These are phyloP conservation scores for Drosophila tanythrix DNA, from an alignment of 2,888 invertebrate species.

Conservation along the genomic window DNA sequence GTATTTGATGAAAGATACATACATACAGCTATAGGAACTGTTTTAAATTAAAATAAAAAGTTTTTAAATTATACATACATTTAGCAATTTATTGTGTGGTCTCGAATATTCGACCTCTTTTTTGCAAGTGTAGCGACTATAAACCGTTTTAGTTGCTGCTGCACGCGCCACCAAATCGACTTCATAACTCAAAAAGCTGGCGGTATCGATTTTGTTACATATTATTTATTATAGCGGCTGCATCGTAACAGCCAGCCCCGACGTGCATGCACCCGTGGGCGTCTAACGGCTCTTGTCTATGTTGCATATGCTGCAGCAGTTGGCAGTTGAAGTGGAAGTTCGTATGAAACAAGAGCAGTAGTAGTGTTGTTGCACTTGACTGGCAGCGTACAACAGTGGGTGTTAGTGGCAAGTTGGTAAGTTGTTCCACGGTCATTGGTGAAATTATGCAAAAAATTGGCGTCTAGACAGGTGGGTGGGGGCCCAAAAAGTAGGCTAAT, in stretches of 20 bases:
- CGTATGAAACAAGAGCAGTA: slow-evolving; percentile 57
- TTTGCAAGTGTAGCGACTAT: slow-evolving; percentile 2
- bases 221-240: slow-evolving; percentile 68
- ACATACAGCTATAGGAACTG: no score
- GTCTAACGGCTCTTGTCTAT: slow-evolving; percentile 68
- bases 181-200: slow-evolving; percentile 65
- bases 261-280: slow-evolving; percentile 54
- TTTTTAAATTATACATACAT: neutral
- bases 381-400: slow-evolving; percentile 60
- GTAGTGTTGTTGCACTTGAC: slow-evolving; percentile 35
- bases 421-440: slow-evolving; percentile 36
- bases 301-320: slow-evolving; percentile 56
- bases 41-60: no score
- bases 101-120: neutral
- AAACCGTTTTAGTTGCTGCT: slow-evolving; percentile 18
- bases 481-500: slow-evolving; percentile 46
- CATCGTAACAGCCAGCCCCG: slow-evolving; percentile 25
- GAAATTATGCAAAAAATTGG: slow-evolving; percentile 70
- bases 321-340: slow-evolving; percentile 35
- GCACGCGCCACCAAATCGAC: slow-evolving; percentile 65
- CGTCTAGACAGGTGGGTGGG: slow-evolving; percentile 53
- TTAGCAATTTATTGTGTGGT: neutral
- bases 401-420: slow-evolving; percentile 52
- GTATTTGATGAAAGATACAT: no score
- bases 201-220: slow-evolving; percentile 75